Base-by-base conservation (phyloP, 2,888 invertebrate species). In the Rhaphigaster nebulosa region DNA sequence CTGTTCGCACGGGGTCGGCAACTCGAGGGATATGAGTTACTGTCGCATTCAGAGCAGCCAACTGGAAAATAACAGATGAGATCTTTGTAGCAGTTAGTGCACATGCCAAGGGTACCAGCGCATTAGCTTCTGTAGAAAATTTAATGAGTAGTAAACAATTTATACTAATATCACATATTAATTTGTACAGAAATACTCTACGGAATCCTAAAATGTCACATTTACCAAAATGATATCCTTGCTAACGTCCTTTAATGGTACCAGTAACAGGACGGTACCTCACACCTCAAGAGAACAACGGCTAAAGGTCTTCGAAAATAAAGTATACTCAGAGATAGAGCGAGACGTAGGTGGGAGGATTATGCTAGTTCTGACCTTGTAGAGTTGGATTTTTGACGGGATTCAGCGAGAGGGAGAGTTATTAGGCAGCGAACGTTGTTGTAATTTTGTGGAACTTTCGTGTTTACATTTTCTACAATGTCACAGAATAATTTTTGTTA, bases 1-100 rank as follows among this genome's bases (percentile, higher is more conserved):
- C 84, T 26, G 84, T n/a, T 84, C 84, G 84, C 84, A 50, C 45
- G 84, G 84, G 84, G 84, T 84, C 45, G 70, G 29, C 70, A 76
- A 38, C 70, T 76, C 34, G 20, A 38, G 20, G 2, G 70, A 20
- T 38, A 38, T 76, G 70, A 76, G 70, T 76, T 76, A 76, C 34
- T 8, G 70, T 23, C 8, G 34, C 38, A 34, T 6, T 76, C 29
- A 4, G 29, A 76, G 6, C 34, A 76, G 70, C 34, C 38, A 4
- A 20, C 4, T 20, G 1, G 70, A 29, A 65, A 38, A 38, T 76
- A 38, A 76, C 70, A 76, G 15, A 76, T 76, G 38, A 10, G 20
- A 20, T 76, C 70, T 76, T 38, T 65, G 65, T 60, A n/a, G 60
- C n/a, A 60, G 60, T 60, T 65, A 65, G 65, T 38, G 70, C 70